These are phyloP conservation scores for Corythoichthys haematopterus DNA, from an alignment of 2,113 vertebrate species.

Conservation along the genomic window DNA sequence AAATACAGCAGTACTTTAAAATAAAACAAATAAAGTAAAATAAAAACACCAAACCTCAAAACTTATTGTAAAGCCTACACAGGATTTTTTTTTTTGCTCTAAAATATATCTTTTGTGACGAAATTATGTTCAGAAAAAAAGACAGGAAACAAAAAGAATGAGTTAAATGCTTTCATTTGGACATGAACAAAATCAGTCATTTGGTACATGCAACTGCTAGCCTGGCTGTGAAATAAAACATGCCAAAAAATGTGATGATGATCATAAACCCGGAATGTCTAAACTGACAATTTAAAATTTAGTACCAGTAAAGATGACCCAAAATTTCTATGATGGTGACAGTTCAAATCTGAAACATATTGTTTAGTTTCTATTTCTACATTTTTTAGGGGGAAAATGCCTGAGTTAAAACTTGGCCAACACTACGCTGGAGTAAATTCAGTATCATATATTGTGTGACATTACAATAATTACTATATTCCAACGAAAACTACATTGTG, in stretches of 20 bases:
- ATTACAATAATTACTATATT: neutral
- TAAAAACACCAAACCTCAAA: too few relatives aligned
- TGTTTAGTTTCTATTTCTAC: neutral
- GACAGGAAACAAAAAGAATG: neutral
- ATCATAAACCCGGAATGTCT: neutral
- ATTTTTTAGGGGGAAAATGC: neutral
- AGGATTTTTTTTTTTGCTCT: too few relatives aligned
- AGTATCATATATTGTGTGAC: slow-evolving; percentile 11
- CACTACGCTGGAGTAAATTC: neutral
- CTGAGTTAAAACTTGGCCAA: neutral
- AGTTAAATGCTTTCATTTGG: too few relatives aligned
- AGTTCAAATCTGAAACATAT: neutral
- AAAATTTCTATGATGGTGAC: too few relatives aligned
- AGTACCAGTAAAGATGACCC: too few relatives aligned
- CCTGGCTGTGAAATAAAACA: neutral
- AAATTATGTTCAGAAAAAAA: too few relatives aligned
- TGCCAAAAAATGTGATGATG: neutral
- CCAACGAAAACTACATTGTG: slow-evolving; percentile 33
- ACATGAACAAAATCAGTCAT: too few relatives aligned
- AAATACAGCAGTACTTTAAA: too few relatives aligned
- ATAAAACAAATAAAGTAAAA: too few relatives aligned
- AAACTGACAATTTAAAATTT: neutral
- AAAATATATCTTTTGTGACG: too few relatives aligned
- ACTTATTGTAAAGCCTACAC: too few relatives aligned
- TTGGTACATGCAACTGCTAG: too few relatives aligned